Evolutionary conservation across 2,113 vertebrate genomes (phyloP), one percentile per base, ranked within the genome.

Genomic region (Heterochromis multidens): DNA sequence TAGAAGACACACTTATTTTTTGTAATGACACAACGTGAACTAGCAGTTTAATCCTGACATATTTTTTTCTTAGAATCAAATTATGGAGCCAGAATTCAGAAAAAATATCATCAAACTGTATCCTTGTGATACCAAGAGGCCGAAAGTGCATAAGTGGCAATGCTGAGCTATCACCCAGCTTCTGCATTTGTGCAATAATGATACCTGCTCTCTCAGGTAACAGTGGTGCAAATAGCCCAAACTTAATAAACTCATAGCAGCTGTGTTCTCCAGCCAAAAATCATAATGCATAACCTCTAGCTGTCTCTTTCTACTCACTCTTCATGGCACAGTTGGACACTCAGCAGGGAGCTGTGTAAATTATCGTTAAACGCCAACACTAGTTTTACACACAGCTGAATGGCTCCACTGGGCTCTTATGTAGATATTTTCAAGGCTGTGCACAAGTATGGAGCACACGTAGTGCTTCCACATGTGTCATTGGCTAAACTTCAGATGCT

Each of bases 401-500:
- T 40, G 2, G 23, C 23, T 37, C 43, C 17, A 10, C 81, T 56
- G 63, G 56, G 49, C 70, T 37, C 29, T n/a, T 12, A 4, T n/a
- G 19, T 6, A 33, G 54, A 62, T 6, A 11, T 29, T 77, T 21
- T 82, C 65, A 63, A 56, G 84, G 56, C 74, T 6, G n/a, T 59
- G 81, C 67, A 49, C 61, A 62, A 13, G 85, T 6, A 81, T 4
- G 11, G 33, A 49, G 80, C 4, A 61, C 80, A 79, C 60, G 4
- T 56, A 25, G 35, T 81, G 60, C 81, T 67, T 86, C 61, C 84
- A 62, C 83, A 83, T 81, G 77, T 85, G 90, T 86, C 84, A 63
- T 82, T 87, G 90, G 78, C 87, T 84, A 72, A 23, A 79, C 33
- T 91, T 87, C 86, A 90, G 83, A 86, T 56, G 31, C 81, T 54